Conservation (phyloP, 2,797 vertebrate species). For the Rhinichthys osculus region DNA sequence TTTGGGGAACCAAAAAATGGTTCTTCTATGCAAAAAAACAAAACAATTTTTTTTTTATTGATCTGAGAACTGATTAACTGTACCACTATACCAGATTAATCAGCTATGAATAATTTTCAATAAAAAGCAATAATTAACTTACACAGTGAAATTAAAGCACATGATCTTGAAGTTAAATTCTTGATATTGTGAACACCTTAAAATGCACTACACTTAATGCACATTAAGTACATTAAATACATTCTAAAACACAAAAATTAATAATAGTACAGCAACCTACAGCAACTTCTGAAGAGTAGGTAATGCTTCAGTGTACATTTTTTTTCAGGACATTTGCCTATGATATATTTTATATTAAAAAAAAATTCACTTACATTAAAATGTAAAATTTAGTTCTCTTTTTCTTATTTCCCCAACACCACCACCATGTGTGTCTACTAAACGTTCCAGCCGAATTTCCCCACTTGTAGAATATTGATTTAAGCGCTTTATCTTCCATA, state of each 20-base stretch:
- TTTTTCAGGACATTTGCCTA: background rate
- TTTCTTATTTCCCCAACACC: background rate
- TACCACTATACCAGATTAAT: background rate
- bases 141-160: background rate
- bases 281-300: background rate
- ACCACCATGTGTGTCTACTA: background rate
- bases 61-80: background rate
- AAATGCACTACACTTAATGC: background rate
- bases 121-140: background rate
- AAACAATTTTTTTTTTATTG: no score
- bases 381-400: accelerated
- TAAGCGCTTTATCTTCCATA: background rate
- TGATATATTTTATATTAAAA: background rate
- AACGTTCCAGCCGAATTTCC: background rate
- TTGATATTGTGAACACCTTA: background rate
- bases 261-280: background rate
- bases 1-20: background rate
- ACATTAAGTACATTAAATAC: background rate
- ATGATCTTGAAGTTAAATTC: background rate
- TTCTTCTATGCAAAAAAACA: background rate
- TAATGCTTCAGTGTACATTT: background rate
- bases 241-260: background rate
- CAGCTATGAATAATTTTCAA: no score
- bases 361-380: background rate
- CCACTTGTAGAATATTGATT: constrained; percentile 7